Percentiles rank a stretch among this genome's conserved stretches.
phyloP scores from a whole-genome alignment of 2,113 vertebrate genomes.

The Myrmophylax atrothorax region DNA sequence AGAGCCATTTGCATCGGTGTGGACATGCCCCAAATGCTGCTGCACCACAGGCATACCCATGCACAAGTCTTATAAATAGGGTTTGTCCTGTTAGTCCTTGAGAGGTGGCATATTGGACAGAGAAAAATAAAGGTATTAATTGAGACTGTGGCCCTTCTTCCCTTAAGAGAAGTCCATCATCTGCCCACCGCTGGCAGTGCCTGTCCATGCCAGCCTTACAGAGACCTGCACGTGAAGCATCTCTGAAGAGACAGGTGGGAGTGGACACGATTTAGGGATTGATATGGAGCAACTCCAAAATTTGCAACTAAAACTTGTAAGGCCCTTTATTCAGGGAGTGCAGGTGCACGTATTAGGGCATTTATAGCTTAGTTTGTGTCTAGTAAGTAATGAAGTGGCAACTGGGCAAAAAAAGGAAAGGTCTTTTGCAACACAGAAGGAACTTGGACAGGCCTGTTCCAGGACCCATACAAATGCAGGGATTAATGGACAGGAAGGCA shows the following conservation, averaged over 20 bases:
- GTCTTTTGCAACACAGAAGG: background rate
- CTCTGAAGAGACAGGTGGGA: background rate
- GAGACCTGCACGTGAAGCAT: background rate
- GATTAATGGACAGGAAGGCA: background rate
- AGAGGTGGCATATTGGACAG: conserved; percentile 27
- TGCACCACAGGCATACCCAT: conserved; percentile 43
- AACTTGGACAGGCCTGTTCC: background rate
- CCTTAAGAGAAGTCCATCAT: background rate
- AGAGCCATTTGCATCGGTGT: conserved; percentile 16
- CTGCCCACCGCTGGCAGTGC: background rate
- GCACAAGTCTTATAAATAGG: background rate
- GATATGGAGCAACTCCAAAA: background rate
- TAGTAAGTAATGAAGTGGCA: background rate
- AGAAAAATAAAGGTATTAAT: conserved; percentile 5
- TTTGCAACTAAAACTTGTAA: background rate
- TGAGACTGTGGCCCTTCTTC: background rate
- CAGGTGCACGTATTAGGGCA: background rate
- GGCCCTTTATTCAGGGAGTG: background rate
- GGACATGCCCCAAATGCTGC: conserved; percentile 13
- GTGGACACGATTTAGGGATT: background rate
- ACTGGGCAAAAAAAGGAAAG: background rate
- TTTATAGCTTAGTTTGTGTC: background rate
- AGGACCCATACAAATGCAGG: background rate
- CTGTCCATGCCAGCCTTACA: background rate
- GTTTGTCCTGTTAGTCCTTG: conserved; percentile 4